Evolutionary conservation across 2,888 invertebrate genomes (phyloP).

Genomic region (Muschampia plurimacula): DNA sequence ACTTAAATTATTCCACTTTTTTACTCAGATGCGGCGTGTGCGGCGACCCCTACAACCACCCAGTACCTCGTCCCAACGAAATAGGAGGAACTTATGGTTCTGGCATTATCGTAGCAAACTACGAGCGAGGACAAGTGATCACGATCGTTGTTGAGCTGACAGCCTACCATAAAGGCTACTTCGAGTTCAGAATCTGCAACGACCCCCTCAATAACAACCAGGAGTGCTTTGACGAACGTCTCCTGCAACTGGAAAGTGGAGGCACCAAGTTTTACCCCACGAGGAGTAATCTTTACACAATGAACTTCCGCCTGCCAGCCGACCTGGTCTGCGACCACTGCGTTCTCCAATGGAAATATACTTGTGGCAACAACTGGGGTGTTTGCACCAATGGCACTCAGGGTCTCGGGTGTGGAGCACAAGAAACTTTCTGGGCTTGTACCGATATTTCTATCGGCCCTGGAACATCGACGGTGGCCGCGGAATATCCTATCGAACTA

Average conservation of each 20-base stretch:
- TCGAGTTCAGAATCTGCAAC: constrained; percentile 92
- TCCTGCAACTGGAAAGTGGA: constrained; percentile 84
- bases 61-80: constrained; percentile 90
- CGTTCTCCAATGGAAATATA: constrained; percentile 94
- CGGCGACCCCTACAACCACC: constrained; percentile 91
- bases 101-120: constrained; percentile 90
- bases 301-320: constrained; percentile 85
- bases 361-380: constrained; percentile 94
- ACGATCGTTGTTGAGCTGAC: constrained; percentile 91
- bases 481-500: constrained; percentile 8
- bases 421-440: constrained; percentile 94
- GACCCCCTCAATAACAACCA: constrained; percentile 89
- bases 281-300: constrained; percentile 89
- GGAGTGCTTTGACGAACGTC: constrained; percentile 89
- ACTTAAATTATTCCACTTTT: not conserved
- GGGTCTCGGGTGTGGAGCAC: constrained; percentile 93
- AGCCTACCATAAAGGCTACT: constrained; percentile 93
- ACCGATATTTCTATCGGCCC: constrained; percentile 90
- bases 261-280: constrained; percentile 89
- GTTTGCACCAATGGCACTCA: constrained; percentile 88
- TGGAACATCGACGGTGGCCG: not conserved
- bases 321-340: constrained; percentile 91
- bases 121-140: constrained; percentile 87
- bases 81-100: constrained; percentile 92
- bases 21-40: constrained; percentile 90